Base-by-base conservation (phyloP, 2,888 invertebrate species). In the Sesia apiformis region DNA sequence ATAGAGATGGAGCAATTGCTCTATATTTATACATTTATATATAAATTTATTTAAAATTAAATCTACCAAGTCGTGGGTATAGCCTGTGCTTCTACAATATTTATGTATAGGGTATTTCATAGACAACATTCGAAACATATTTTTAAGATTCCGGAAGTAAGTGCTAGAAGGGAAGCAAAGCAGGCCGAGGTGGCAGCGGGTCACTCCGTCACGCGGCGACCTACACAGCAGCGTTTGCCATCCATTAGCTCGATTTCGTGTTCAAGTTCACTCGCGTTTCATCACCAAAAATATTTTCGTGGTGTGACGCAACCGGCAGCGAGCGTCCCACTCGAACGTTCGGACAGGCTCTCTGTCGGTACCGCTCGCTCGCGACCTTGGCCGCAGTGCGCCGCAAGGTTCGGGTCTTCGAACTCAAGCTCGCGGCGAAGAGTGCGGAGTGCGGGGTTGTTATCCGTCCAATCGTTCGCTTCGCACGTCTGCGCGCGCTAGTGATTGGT, bases 301-400 rank as follows among this genome's bases (percentile, higher is more conserved):
- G 69, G 79, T 86, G 87, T 89, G 89, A 89, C 89, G 89, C 89
- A 89, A 89, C 84, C 74, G 70, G 66, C 72, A 52, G 64, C 72
- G 69, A 66, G 72, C 80, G 80, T 84, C 88, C 80, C 81, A 73
- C 81, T 85, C 84, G 73, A 74, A 74, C 84, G 71, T 70, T 67
- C 59, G 59, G 65, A 61, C 66, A 67, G 67, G 69, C 70, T 70
- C 75, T 75, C 83, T 79, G 82, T 85, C 87, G 76, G 78, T 70
- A 74, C 81, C 80, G 84, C 79, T 86, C 86, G 78, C 90, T 84
- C 84, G 82, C 92, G 92, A 92, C 93, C 93, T 92, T 93, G 93
- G 93, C 93, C 92, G 93, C 94, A 92, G 94, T 92, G 94, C 93
- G 94, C 94, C 94, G 94, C 94, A 94, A 94, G 94, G 94, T 94